Conservation (phyloP, 2,113 vertebrate species). For the Oncorhynchus nerka region DNA sequence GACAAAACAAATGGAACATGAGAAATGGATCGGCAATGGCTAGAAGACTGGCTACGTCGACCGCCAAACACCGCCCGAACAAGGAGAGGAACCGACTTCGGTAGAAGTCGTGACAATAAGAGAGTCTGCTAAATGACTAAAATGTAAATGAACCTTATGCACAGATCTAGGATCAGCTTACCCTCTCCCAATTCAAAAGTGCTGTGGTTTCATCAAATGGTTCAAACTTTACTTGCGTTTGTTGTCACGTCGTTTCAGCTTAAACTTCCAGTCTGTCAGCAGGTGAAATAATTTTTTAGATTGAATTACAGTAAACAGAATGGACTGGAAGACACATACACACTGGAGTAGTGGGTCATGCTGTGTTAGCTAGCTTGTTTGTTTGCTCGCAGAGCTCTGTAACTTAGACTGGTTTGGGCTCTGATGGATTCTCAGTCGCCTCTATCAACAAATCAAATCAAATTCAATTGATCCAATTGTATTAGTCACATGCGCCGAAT, state of each 20-base stretch:
- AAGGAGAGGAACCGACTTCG: too few relatives aligned
- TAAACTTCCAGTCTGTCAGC: slow-evolving; percentile 59
- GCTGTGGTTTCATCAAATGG: slow-evolving; percentile 56
- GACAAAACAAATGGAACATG: too few relatives aligned
- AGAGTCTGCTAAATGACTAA: too few relatives aligned
- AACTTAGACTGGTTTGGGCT: slow-evolving; percentile 27
- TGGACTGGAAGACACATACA: slow-evolving; percentile 37
- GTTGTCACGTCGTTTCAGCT: slow-evolving; percentile 52
- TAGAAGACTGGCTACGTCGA: too few relatives aligned
- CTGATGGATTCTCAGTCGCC: background rate
- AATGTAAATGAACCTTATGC: too few relatives aligned
- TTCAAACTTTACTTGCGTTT: background rate
- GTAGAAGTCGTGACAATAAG: too few relatives aligned
- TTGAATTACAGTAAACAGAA: slow-evolving; percentile 47
- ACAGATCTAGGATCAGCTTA: too few relatives aligned
- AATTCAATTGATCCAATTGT: too few relatives aligned
- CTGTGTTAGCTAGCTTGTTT: background rate
- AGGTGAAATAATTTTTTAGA: slow-evolving; percentile 41
- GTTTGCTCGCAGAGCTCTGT: slow-evolving; percentile 50
- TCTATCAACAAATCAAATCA: too few relatives aligned
- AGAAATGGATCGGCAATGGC: too few relatives aligned
- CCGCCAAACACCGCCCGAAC: too few relatives aligned
- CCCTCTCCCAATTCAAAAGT: slow-evolving; percentile 16
- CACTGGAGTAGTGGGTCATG: background rate
- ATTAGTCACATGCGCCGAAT: too few relatives aligned